Conservation (phyloP, 2,113 vertebrate genomes). For the Syngnathoides biaculeatus region DNA sequence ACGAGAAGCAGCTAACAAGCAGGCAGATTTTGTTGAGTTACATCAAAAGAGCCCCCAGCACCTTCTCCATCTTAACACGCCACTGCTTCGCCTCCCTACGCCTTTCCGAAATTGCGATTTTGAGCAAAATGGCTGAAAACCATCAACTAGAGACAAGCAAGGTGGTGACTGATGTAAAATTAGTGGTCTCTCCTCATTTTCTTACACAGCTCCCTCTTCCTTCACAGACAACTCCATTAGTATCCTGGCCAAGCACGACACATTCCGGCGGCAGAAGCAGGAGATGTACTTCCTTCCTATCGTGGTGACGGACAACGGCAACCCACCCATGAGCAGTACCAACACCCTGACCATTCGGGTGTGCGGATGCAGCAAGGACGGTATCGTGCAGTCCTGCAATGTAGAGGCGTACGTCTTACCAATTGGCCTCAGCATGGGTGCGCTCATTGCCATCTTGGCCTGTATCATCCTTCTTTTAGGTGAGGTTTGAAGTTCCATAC, state of each 20-base stretch:
- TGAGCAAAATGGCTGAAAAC: constrained; percentile 23
- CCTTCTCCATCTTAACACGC: constrained; percentile 35
- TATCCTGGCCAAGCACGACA: constrained; percentile 89
- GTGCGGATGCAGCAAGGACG: constrained; percentile 92
- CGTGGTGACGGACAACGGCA: constrained; percentile 91
- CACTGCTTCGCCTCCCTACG: constrained; percentile 16
- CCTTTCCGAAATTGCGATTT: constrained; percentile 38
- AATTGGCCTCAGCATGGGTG: constrained; percentile 98
- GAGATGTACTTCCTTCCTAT: constrained; percentile 95
- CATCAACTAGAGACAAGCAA: constrained; percentile 20
- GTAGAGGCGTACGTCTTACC: constrained; percentile 93
- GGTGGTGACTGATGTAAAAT: constrained; percentile 53
- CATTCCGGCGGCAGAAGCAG: constrained; percentile 94
- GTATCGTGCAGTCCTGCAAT: constrained; percentile 91
- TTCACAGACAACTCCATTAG: constrained; percentile 91
- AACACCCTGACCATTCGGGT: constrained; percentile 95
- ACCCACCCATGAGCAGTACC: constrained; percentile 95
- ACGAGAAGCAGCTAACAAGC: constrained; percentile 67
- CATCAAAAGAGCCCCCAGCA: constrained; percentile 65
- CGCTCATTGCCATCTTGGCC: constrained; percentile 94
- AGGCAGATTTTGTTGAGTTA: constrained; percentile 62
- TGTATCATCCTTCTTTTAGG: constrained; percentile 94
- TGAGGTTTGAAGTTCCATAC: constrained; percentile 55
- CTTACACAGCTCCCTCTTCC: constrained; percentile 24
- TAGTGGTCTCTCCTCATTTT: constrained; percentile 43